Percentiles rank a stretch among this genome's conserved stretches.
Conservation (phyloP, 2,888 invertebrate genomes). For the Tetheella fluctuosa region DNA sequence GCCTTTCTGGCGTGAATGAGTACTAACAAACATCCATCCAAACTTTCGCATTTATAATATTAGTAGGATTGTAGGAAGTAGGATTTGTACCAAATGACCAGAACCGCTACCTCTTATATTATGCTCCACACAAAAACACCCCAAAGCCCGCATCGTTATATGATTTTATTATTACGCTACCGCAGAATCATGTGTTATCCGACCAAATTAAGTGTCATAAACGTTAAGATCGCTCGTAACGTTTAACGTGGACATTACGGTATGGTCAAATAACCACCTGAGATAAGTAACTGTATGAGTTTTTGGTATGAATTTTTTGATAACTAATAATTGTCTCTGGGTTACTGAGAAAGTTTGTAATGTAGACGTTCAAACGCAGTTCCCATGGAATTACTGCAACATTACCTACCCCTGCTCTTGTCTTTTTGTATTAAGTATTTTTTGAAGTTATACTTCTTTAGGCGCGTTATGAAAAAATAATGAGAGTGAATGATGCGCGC, state of each 20-base stretch:
- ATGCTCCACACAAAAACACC: conserved; percentile 41
- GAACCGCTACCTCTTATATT: conserved; percentile 19
- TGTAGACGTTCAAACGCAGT: conserved; percentile 1
- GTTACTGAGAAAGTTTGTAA: conserved; percentile 7
- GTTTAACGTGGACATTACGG: conserved; percentile 65
- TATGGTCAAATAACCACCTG: conserved; percentile 53
- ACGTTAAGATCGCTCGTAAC: conserved; percentile 70
- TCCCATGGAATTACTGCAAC: not conserved
- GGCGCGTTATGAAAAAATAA: too few species aligned
- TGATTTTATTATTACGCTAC: conserved; percentile 71
- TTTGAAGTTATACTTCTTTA: too few species aligned
- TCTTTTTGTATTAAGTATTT: too few species aligned
- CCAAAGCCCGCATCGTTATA: conserved; percentile 66
- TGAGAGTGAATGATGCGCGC: too few species aligned
- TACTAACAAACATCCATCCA: too few species aligned
- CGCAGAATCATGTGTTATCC: conserved; percentile 60
- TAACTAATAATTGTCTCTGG: conserved; percentile 8
- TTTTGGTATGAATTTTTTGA: conserved; percentile 26
- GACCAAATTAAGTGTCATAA: conserved; percentile 80
- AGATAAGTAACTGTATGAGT: conserved; percentile 29
- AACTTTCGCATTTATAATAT: too few species aligned
- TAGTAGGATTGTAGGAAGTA: too few species aligned
- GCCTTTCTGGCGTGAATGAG: too few species aligned
- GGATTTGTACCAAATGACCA: too few species aligned
- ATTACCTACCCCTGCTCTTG: not conserved